Conservation (phyloP, 1,140 invertebrate species). For the Platorchestia sp. region DNA sequence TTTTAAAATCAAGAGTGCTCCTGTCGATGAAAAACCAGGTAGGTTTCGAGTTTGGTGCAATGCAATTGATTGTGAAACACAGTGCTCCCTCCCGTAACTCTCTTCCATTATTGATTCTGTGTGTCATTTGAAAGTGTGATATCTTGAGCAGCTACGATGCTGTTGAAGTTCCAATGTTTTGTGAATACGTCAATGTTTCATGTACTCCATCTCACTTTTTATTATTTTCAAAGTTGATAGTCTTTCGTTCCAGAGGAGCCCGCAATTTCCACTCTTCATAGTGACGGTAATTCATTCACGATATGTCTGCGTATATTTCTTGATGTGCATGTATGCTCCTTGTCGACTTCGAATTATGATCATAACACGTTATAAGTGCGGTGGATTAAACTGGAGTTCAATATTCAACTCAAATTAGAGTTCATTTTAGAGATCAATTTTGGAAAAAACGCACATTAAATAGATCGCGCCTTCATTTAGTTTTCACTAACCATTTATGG, state of each 20-base stretch:
- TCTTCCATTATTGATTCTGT: background rate
- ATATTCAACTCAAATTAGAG: too few species aligned
- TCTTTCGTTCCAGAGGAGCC: too few species aligned
- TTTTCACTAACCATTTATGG: too few species aligned
- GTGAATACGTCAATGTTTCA: background rate
- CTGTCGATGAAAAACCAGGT: constrained; percentile 1
- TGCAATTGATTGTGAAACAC: background rate
- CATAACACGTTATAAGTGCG: too few species aligned
- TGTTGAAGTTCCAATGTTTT: background rate
- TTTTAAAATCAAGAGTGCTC: constrained; percentile 52
- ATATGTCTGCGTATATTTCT: background rate
- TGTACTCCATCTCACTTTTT: background rate
- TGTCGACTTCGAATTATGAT: background rate
- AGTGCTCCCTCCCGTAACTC: background rate
- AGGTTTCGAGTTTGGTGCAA: background rate
- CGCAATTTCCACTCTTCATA: too few species aligned
- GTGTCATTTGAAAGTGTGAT: background rate
- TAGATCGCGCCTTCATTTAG: too few species aligned
- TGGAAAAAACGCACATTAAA: too few species aligned
- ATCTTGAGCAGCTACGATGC: background rate
- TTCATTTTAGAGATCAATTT: too few species aligned
- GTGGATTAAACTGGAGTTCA: too few species aligned
- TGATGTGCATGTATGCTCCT: background rate
- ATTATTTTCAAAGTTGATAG: background rate
- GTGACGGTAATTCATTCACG: background rate